Conservation (phyloP, 2,888 invertebrate genomes). For the Thera britannica region DNA sequence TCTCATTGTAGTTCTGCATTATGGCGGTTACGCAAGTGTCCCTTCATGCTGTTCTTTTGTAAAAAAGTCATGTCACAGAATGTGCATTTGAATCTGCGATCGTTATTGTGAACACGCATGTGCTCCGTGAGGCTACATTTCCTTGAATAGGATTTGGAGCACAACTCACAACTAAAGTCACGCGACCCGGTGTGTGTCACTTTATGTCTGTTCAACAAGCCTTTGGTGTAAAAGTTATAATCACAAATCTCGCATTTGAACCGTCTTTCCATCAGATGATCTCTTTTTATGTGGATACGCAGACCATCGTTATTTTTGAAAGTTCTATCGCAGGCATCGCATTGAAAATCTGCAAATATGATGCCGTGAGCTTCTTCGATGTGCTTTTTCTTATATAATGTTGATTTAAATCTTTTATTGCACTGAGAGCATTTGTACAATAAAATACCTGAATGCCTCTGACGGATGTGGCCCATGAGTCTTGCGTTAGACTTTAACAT, state of each 20-base stretch:
- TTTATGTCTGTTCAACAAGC: no score
- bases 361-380: slow-evolving; percentile 61
- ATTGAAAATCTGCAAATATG: slow-evolving; percentile 51
- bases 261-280: slow-evolving; percentile 68
- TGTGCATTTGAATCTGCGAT: no score
- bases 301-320: slow-evolving; percentile 59
- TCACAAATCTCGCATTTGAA: slow-evolving; percentile 59
- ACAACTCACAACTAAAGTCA: no score
- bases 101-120: no score
- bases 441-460: slow-evolving; percentile 22
- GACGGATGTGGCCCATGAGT: slow-evolving; percentile 23
- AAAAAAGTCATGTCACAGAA: no score
- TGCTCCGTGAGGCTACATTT: no score
- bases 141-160: no score
- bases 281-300: slow-evolving; percentile 60
- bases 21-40: no score
- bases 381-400: slow-evolving; percentile 52
- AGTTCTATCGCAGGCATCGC: slow-evolving; percentile 62
- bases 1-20: no score
- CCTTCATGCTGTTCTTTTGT: no score
- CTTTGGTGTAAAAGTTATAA: no score
- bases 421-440: slow-evolving; percentile 60
- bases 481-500: slow-evolving; percentile 22
- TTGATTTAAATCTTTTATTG: slow-evolving; percentile 55
- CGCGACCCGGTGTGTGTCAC: no score